These are phyloP conservation scores for Geophilus truncorum DNA, from an alignment of 2,888 invertebrate species.

Conservation along the genomic window DNA sequence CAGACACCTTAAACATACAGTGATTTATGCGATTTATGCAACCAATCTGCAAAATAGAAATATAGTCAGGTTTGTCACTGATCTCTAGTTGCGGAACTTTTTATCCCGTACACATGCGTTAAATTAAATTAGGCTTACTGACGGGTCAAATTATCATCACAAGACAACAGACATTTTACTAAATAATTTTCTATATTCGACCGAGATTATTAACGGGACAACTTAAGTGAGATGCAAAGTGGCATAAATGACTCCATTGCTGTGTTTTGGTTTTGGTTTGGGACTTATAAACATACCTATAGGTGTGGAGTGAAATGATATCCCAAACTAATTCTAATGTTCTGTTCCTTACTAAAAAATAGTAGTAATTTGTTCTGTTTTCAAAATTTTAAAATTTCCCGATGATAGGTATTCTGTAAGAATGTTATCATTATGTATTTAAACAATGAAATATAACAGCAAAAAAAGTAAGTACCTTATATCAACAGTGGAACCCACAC, in stretches of 20 bases:
- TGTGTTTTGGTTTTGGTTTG: too few species aligned
- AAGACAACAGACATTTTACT: too few species aligned
- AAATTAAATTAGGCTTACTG: background rate
- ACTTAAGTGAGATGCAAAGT: too few species aligned
- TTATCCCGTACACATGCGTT: background rate
- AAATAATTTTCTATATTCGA: too few species aligned
- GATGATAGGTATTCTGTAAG: background rate
- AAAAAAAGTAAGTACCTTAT: background rate
- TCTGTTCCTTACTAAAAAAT: background rate
- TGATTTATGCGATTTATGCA: background rate
- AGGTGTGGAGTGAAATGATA: background rate
- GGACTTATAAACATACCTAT: too few species aligned
- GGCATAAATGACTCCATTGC: too few species aligned
- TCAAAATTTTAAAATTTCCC: background rate
- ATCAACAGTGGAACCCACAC: background rate
- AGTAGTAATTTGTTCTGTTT: background rate
- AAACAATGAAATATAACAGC: background rate
- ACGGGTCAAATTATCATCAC: background rate
- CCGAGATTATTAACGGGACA: too few species aligned
- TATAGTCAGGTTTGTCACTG: too few species aligned
- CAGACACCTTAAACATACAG: constrained; percentile 33
- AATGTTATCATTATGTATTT: background rate
- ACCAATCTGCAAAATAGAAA: background rate
- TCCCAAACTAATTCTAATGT: too few species aligned
- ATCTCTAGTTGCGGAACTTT: too few species aligned